These are phyloP conservation scores for Anoncus sp. DNA, from an alignment of 2,888 invertebrate genomes.

Conservation along the genomic window DNA sequence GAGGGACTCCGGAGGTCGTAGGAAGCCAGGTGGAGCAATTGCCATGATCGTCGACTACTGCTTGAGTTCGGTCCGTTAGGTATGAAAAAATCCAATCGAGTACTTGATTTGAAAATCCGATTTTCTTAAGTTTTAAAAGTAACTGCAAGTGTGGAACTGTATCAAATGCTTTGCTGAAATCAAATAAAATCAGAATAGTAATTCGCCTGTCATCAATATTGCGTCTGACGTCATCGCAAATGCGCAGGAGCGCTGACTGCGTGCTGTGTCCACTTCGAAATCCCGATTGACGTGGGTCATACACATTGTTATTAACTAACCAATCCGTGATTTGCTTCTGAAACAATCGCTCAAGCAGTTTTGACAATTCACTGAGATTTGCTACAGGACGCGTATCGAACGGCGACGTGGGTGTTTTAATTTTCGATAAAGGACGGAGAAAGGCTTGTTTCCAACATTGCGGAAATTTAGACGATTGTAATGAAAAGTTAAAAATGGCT, in stretches of 20 bases:
- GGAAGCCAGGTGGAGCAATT: background rate
- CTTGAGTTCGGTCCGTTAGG: background rate
- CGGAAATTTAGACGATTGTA: too few species aligned
- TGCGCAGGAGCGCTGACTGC: background rate
- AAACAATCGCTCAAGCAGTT: too few species aligned
- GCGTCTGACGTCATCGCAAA: slow-evolving; percentile 1
- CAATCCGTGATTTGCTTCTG: too few species aligned
- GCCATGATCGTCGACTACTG: background rate
- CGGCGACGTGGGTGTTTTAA: too few species aligned
- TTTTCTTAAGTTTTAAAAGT: background rate
- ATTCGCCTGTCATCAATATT: slow-evolving; percentile 14
- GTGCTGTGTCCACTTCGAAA: slow-evolving; percentile 9
- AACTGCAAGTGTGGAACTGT: background rate
- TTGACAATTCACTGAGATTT: too few species aligned
- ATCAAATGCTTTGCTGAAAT: slow-evolving; percentile 1
- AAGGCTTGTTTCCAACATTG: too few species aligned
- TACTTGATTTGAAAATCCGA: background rate
- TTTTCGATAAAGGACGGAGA: too few species aligned
- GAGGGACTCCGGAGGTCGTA: background rate
- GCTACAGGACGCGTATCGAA: too few species aligned
- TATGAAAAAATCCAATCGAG: background rate
- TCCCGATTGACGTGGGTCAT: slow-evolving; percentile 17
- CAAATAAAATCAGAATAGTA: slow-evolving; percentile 5
- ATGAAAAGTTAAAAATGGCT: too few species aligned
- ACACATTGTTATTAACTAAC: background rate